A percentile compares a stretch with the other conserved stretches of the same genome.
phyloP scores from a whole-genome alignment of 2,888 invertebrate genomes.

The Troides oblongomaculatus region DNA sequence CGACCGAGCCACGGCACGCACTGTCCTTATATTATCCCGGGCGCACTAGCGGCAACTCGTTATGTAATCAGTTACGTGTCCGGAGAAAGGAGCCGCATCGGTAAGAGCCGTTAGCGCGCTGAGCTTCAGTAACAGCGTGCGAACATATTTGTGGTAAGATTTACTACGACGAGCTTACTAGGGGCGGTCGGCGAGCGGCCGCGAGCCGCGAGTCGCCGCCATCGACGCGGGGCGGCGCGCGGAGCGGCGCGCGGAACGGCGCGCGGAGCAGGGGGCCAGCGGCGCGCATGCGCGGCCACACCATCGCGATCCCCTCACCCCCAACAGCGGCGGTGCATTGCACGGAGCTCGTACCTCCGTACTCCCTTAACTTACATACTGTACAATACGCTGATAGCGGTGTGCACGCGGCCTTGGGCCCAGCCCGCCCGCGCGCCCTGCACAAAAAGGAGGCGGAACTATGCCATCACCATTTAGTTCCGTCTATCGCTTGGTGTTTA shows the following conservation, averaged over 20 bases:
- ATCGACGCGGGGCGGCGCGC: slow-evolving; percentile 28
- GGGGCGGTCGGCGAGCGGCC: slow-evolving; percentile 22
- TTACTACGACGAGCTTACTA: not conserved
- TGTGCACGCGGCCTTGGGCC: slow-evolving; percentile 24
- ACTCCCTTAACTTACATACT: slow-evolving; percentile 29
- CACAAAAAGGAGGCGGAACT: not conserved
- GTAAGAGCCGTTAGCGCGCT: no score
- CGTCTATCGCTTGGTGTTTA: no score
- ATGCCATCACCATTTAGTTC: no score
- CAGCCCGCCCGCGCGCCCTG: not conserved
- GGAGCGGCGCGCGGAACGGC: slow-evolving; percentile 1
- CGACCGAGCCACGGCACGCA: slow-evolving; percentile 6
- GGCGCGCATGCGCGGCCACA: slow-evolving; percentile 5
- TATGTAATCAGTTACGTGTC: slow-evolving; percentile 16
- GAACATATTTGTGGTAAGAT: not conserved
- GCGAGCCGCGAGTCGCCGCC: slow-evolving; percentile 28
- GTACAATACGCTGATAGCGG: not conserved
- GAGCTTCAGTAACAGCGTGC: not conserved
- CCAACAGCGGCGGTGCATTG: no score
- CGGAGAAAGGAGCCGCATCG: not conserved
- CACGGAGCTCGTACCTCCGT: slow-evolving; percentile 21
- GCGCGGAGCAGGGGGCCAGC: slow-evolving; percentile 1
- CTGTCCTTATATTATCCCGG: slow-evolving; percentile 6
- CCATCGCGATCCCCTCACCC: no score
- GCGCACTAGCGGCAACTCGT: slow-evolving; percentile 2